Evolutionary conservation across 2,113 vertebrate species (phyloP), one percentile per base, ranked within the genome.

Genomic region (Sapayoa aenigma): DNA sequence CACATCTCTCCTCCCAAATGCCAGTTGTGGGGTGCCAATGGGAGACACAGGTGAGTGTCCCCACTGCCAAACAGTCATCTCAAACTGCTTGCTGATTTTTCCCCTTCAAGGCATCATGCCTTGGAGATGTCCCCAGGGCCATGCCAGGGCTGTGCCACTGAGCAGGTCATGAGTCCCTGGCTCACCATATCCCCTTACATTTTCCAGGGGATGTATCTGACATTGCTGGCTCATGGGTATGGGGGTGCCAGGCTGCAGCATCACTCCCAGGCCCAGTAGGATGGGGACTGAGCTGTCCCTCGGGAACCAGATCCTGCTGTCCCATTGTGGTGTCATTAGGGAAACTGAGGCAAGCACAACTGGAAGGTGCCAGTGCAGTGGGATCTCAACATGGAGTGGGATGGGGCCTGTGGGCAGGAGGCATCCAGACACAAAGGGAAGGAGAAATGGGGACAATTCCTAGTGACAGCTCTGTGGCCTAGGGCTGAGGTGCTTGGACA

Each of bases 161-260:
- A 63, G 68, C 41, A 31, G 52, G 8, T 37, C 33, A 12, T 1
- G 3, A 33, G 22, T 44, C 84, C 27, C 16, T 1, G 6, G 27
- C 49, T 53, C 6, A 2, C 41, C 0, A 0, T 3, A 18, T 77
- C 12, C 25, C 14, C 17, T 72, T 23, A 1, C 17, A 33, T 67
- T 73, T 30, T 35, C 30, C 2, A 4, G 31, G 62, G 9, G 8
- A 37, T 0, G 0, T 19, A 16, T 50, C 46, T 6, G 0, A 2
- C 3, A 2, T 17, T 12, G 27, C 23, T 63, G 74, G 28, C 24
- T 62, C 0, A 0, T 1, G 33, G n/a, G 5, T 50, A 13, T 18
- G 11, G 31, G 28, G 33, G 60, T 93, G 72, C 87, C 24, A 60
- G 59, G 92, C 56, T 84, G 23, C 55, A 55, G 41, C 31, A 16